A percentile compares a stretch with the other conserved stretches of the same genome.
Conservation (phyloP, 2,888 invertebrate species). For the Andrena dorsata region DNA sequence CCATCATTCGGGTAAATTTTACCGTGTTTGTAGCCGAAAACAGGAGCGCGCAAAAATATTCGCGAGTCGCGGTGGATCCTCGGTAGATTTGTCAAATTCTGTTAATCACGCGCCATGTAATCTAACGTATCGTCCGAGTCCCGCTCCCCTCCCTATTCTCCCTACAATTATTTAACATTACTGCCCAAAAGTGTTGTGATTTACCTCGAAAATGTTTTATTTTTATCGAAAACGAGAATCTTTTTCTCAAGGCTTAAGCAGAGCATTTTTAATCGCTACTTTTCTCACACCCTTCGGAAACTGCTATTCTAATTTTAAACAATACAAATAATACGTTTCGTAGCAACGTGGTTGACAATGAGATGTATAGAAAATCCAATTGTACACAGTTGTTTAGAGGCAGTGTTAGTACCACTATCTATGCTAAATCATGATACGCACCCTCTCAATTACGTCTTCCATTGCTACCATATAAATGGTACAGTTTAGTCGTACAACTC, state of each 20-base stretch:
- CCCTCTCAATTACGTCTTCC: constrained; percentile 49
- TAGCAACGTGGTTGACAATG: constrained; percentile 3
- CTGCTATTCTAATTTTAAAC: constrained; percentile 5
- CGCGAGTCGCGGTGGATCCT: neutral
- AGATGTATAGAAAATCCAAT: constrained; percentile 27
- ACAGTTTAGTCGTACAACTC: constrained; percentile 1
- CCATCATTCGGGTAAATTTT: too few relatives aligned
- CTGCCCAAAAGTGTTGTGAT: constrained; percentile 57
- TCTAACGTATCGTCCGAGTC: neutral
- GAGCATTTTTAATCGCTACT: constrained; percentile 10
- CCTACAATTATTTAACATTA: constrained; percentile 7
- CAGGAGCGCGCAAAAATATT: neutral
- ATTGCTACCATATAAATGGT: constrained; percentile 18
- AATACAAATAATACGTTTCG: constrained; percentile 4
- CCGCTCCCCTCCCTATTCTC: neutral
- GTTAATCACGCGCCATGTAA: constrained; percentile 18
- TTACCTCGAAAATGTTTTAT: constrained; percentile 38
- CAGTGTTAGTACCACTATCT: constrained; percentile 3
- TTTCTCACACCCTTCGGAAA: neutral
- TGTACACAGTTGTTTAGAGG: constrained; percentile 22
- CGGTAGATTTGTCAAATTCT: neutral
- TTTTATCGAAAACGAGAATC: neutral
- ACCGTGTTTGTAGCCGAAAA: neutral
- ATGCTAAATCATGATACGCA: neutral
- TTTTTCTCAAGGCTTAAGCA: too few relatives aligned